Base-by-base conservation (phyloP, 37 sponge, comb jelly and placozoan genomes). In the Mnemiopsis leidyi region DNA sequence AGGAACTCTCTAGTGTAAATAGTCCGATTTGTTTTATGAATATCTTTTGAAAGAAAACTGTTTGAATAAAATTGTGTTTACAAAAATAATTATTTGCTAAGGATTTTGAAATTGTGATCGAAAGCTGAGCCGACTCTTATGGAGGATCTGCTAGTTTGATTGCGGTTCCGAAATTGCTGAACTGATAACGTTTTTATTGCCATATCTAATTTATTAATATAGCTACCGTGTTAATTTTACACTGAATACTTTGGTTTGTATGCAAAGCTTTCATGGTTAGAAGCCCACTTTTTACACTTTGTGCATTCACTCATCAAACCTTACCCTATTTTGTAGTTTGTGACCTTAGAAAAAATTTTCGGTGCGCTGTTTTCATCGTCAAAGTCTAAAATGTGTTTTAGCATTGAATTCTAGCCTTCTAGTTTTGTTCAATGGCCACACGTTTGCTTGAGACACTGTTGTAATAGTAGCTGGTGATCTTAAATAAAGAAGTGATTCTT, bases 61-160 rank as follows among this genome's bases (percentile, higher is more conserved):
- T 77, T 77, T 77, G 79, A 77, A 28, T 69, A 69, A 69, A 77
- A 77, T 77, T 77, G 79, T 77, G 79, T 77, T 77, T 77, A 31
- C 79, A 36, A 77, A 77, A 77, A 77, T 77, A 77, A 48, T 48
- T 48, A 48, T 48, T 48, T 48, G 61, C 61, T 13, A 48, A 48
- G 61, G 13, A 48, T 48, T 48, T 48, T 48, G 61, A 48, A 48
- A 48, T 48, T 48, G 61, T 48, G 61, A 48, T 48, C 61, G 61
- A 48, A 13, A 48, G 13, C 61, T n/a, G 61, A 48, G 9, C 61
- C 61, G 5, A 13, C 61, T 48, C 9, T 48, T 48, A 13, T 18
- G 13, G 61, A 48, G 61, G 61, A 18, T 48, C 13, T 13, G 61
- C 13, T n/a, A n/a, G n/a, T n/a, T n/a, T 5, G 61, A 13, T 48